phyloP scores from a whole-genome alignment of 1,140 invertebrate genomes.

The Rhagoletis pomonella region DNA sequence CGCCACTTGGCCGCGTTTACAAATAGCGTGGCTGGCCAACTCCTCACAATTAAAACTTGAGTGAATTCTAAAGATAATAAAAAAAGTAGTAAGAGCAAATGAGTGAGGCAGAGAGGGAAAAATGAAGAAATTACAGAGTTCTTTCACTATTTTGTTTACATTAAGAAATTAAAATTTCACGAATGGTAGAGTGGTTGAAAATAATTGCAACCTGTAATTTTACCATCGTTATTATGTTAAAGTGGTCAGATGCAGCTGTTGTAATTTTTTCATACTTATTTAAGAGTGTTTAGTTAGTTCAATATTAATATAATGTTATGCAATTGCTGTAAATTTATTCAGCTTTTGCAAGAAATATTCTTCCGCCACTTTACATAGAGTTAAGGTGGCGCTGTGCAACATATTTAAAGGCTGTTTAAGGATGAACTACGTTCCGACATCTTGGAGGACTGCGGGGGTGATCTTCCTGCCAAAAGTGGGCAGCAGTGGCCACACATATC shows the following conservation, averaged over 20 bases:
- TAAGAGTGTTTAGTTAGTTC: not conserved
- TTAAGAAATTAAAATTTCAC: not conserved
- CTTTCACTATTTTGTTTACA: not conserved
- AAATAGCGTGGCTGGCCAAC: not conserved
- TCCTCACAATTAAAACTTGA: not conserved
- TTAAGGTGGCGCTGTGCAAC: too few species aligned
- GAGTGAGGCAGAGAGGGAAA: too few species aligned
- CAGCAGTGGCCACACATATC: too few species aligned
- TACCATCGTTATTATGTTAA: not conserved
- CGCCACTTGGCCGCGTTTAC: not conserved
- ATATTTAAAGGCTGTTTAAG: too few species aligned
- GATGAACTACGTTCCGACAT: too few species aligned
- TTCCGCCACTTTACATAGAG: too few species aligned
- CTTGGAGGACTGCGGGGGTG: too few species aligned
- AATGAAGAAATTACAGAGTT: not conserved
- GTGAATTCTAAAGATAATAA: not conserved
- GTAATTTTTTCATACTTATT: not conserved
- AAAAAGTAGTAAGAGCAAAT: not conserved
- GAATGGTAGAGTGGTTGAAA: not conserved
- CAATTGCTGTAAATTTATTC: not conserved
- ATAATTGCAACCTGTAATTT: not conserved
- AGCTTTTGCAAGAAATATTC: too few species aligned
- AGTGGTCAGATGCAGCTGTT: not conserved
- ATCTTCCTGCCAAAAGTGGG: too few species aligned
- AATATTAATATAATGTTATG: not conserved